Percentiles rank a stretch among this genome's conserved stretches.
phyloP scores from a whole-genome alignment of 2,888 invertebrate genomes.

The Aphrophora alni region DNA sequence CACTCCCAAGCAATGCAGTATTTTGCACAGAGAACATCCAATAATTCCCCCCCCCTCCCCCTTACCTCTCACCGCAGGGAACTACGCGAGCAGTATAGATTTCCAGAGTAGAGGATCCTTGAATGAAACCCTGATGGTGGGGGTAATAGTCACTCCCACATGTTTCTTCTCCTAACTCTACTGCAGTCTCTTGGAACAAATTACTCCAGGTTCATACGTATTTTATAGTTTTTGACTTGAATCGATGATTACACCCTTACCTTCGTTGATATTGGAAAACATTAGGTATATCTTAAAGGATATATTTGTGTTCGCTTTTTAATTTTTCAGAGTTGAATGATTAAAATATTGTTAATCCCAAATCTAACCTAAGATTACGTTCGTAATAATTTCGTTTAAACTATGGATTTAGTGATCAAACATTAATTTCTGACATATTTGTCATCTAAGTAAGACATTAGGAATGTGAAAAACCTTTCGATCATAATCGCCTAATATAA shows the following conservation, averaged over 20 bases:
- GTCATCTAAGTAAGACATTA: too few relatives aligned
- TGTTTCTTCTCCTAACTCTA: background rate
- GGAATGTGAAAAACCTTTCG: too few relatives aligned
- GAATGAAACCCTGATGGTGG: background rate
- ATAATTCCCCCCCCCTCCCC: background rate
- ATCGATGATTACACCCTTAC: background rate
- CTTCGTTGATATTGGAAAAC: too few relatives aligned
- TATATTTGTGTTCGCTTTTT: too few relatives aligned
- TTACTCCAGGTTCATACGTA: background rate
- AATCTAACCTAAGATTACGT: too few relatives aligned
- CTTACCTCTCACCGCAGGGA: background rate
- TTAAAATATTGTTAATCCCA: too few relatives aligned
- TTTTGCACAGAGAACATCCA: background rate
- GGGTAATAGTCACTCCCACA: background rate
- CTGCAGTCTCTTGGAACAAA: background rate
- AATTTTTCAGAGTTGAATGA: too few relatives aligned
- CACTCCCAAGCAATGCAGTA: background rate
- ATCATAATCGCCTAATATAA: too few relatives aligned
- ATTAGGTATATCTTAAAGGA: too few relatives aligned
- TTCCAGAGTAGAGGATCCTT: background rate
- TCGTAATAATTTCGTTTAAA: too few relatives aligned
- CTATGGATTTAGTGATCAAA: too few relatives aligned
- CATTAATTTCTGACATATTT: too few relatives aligned
- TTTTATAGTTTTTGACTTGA: background rate
- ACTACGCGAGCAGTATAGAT: background rate